These are phyloP conservation scores for Platichthys stellatus DNA, from an alignment of 2,113 vertebrate genomes.

Conservation along the genomic window DNA sequence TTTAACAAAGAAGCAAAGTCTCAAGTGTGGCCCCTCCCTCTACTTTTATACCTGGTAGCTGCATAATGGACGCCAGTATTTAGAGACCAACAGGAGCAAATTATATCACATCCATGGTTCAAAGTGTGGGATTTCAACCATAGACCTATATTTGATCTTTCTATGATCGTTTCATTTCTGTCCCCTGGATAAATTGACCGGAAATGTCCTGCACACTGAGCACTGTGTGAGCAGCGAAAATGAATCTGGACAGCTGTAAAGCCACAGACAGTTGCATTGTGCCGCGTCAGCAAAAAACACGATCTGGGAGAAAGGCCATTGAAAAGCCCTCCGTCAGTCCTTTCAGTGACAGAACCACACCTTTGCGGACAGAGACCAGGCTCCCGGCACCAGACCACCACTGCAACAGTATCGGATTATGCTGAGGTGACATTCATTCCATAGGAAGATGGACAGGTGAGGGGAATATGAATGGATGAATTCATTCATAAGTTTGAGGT, in stretches of 20 bases:
- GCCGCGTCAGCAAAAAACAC: slow-evolving; percentile 67
- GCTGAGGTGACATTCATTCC: slow-evolving; percentile 51
- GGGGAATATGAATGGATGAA: not conserved
- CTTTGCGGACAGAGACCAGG: slow-evolving; percentile 38
- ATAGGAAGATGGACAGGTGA: slow-evolving; percentile 23
- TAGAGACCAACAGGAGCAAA: slow-evolving; percentile 9
- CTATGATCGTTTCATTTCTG: slow-evolving; percentile 2
- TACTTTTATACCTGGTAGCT: slow-evolving; percentile 17
- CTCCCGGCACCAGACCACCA: slow-evolving; percentile 45
- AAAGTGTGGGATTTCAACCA: slow-evolving; percentile 31
- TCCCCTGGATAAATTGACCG: slow-evolving; percentile 37
- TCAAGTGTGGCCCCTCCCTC: slow-evolving; percentile 10
- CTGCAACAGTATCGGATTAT: slow-evolving; percentile 55
- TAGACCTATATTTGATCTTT: slow-evolving; percentile 34
- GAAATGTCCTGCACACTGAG: slow-evolving; percentile 58
- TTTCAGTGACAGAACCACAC: slow-evolving; percentile 38
- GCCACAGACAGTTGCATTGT: slow-evolving; percentile 74
- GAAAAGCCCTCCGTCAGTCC: slow-evolving; percentile 65
- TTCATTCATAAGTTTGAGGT: not conserved
- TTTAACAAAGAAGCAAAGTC: slow-evolving; percentile 12
- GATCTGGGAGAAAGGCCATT: slow-evolving; percentile 29
- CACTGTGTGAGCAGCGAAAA: slow-evolving; percentile 56
- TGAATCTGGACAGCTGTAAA: slow-evolving; percentile 79
- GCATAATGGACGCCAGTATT: slow-evolving; percentile 25
- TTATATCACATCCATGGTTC: slow-evolving; percentile 34